Base-by-base conservation (phyloP, 2,797 vertebrate species). In the Poeciliopsis gracilis region DNA sequence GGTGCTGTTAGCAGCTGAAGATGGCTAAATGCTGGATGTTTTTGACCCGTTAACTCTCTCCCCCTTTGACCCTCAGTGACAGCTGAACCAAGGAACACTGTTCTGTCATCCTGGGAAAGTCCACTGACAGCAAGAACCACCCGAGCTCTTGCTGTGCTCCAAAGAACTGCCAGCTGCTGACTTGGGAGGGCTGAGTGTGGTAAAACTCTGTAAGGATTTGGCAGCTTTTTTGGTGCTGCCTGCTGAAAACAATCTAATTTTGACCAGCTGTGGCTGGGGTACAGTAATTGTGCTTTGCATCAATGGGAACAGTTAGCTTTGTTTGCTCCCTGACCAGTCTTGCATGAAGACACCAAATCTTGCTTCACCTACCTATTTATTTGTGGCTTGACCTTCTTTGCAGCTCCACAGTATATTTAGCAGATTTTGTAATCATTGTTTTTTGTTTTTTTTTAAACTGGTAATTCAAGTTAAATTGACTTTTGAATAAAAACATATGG, bases 1-100 rank as follows among this genome's bases (percentile, higher is more conserved):
- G 95, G 95, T 91, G 91, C 95, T 94, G 95, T 94, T 96, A 95
- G 96, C 96, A 96, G 96, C 93, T 94, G 97, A 97, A 95, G 93
- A 95, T 95, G 96, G 96, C 95, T 95, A 87, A 92, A 92, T 83
- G 88, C 85, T 91, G 86, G 80, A 90, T 84, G 89, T 87, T 85
- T 51, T 91, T 87, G 90, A 89, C 84, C 72, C 71, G 53, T 93
- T 93, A 82, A 83, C 74, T 87, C 87, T 88, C 77, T 25, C 89
- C 92, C 76, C 92, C 73, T 78, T 77, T 92, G 94, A 96, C 93
- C 95, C 94, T 91, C 88, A 75, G 87, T 90, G 96, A 97, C 97
- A 98, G 97, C 97, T 97, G 96, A 96, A 92, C 95, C 94, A 93
- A 94, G 94, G 94, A 93, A 94, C 96, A 95, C 93, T 93, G 84